These are phyloP conservation scores for Volucella zonaria DNA, from an alignment of 2,888 invertebrate genomes.

Conservation along the genomic window DNA sequence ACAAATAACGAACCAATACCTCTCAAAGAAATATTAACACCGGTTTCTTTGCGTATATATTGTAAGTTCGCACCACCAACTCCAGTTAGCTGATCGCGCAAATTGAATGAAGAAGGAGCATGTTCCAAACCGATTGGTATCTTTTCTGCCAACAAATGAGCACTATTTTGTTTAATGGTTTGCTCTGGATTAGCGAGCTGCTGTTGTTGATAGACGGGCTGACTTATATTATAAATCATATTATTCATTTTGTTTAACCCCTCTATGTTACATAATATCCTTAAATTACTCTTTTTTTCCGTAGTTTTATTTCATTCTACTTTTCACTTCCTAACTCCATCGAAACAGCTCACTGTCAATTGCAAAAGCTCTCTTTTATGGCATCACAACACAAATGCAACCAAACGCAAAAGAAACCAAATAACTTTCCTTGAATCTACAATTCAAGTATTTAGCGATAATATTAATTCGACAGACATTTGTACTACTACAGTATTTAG, in stretches of 20 bases:
- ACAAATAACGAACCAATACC: conserved; percentile 87
- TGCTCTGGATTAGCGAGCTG: conserved; percentile 56
- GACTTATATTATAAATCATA: conserved; percentile 69
- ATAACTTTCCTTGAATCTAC: no score
- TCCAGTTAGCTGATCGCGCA: conserved; percentile 89
- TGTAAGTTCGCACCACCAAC: conserved; percentile 88
- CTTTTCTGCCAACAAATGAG: conserved; percentile 84
- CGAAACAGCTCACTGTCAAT: conserved; percentile 45
- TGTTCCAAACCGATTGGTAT: conserved; percentile 90
- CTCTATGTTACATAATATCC: conserved; percentile 60
- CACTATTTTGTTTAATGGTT: conserved; percentile 58
- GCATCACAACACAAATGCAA: conserved; percentile 21
- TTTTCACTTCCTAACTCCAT: conserved; percentile 8
- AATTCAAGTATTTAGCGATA: no score
- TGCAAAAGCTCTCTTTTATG: conserved; percentile 11
- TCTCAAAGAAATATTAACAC: conserved; percentile 89
- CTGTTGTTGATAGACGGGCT: conserved; percentile 64
- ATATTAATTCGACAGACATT: no score
- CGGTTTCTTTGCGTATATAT: conserved; percentile 90
- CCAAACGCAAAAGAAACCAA: neutral
- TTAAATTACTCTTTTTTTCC: conserved; percentile 15
- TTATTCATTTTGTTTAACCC: conserved; percentile 52
- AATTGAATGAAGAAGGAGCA: conserved; percentile 89
- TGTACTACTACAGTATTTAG: no score
- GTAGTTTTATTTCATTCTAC: conserved; percentile 34